These are phyloP conservation scores for Pseudopodoces humilis DNA, from an alignment of 2,113 vertebrate species.

Conservation along the genomic window DNA sequence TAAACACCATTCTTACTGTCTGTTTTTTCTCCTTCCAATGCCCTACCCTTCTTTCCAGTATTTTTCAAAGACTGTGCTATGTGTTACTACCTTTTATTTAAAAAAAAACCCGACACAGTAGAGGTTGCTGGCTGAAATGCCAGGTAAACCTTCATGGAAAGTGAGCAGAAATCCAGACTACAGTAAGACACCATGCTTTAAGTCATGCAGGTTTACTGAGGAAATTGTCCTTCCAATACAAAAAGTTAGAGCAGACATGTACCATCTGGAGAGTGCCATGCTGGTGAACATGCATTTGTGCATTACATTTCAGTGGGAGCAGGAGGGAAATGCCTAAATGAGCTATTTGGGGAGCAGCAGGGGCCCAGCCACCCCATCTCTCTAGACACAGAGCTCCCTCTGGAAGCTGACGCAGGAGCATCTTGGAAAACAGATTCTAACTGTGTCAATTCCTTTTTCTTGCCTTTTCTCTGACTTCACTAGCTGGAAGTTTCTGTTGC, in stretches of 20 bases:
- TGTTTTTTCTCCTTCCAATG: neutral
- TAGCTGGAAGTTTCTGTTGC: neutral
- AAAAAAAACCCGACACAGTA: neutral
- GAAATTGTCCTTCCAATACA: neutral
- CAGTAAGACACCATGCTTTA: neutral
- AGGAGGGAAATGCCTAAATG: neutral
- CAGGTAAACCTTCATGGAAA: neutral
- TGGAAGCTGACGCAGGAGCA: neutral
- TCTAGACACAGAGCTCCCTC: neutral
- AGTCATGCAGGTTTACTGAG: neutral
- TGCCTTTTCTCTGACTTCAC: neutral
- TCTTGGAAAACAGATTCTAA: neutral
- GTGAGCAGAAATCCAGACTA: neutral
- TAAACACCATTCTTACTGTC: neutral
- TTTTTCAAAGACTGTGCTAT: neutral
- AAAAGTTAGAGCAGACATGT: neutral
- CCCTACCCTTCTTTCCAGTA: neutral
- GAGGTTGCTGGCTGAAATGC: neutral
- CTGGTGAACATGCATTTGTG: neutral
- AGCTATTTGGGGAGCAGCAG: neutral
- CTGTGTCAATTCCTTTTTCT: neutral
- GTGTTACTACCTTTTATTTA: neutral
- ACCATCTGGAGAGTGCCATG: neutral
- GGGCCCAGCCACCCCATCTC: neutral
- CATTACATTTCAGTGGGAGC: neutral